Conservation (phyloP, 2,888 invertebrate genomes). For the Molorchus minor region DNA sequence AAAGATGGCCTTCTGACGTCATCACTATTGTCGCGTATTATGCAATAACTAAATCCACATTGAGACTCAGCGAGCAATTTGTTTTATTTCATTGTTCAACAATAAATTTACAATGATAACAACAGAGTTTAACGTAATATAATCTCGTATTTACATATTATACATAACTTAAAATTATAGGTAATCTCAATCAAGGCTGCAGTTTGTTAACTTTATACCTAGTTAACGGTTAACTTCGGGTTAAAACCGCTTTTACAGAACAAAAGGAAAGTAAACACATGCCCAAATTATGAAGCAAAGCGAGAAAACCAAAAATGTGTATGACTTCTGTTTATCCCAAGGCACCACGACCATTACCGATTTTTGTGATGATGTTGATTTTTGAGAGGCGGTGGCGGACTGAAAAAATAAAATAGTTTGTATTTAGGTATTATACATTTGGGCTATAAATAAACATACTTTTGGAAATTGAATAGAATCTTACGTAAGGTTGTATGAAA, state of each 20-base stretch:
- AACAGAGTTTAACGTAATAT: too few relatives aligned
- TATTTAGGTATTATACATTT: conserved; percentile 3
- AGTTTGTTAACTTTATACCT: too few relatives aligned
- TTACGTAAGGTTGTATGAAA: too few relatives aligned
- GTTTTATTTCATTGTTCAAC: too few relatives aligned
- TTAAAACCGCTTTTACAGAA: conserved; percentile 19
- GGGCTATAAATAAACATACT: background rate
- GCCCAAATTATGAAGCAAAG: conserved; percentile 63
- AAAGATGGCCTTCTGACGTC: too few relatives aligned
- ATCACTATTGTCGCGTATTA: too few relatives aligned
- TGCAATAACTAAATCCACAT: too few relatives aligned
- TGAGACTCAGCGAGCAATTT: too few relatives aligned
- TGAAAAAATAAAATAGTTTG: conserved; percentile 22
- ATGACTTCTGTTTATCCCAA: conserved; percentile 63
- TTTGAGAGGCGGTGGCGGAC: conserved; percentile 2
- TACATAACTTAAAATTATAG: conserved; percentile 22
- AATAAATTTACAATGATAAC: too few relatives aligned
- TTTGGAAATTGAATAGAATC: background rate
- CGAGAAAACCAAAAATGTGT: conserved; percentile 57
- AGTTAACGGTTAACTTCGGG: too few relatives aligned
- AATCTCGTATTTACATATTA: too few relatives aligned
- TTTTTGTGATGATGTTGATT: conserved; percentile 9
- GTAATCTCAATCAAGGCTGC: conserved; percentile 14
- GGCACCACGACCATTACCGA: conserved; percentile 54
- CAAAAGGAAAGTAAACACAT: conserved; percentile 62